Base-by-base conservation (phyloP, 2,113 vertebrate genomes). In the Mugil cephalus region DNA sequence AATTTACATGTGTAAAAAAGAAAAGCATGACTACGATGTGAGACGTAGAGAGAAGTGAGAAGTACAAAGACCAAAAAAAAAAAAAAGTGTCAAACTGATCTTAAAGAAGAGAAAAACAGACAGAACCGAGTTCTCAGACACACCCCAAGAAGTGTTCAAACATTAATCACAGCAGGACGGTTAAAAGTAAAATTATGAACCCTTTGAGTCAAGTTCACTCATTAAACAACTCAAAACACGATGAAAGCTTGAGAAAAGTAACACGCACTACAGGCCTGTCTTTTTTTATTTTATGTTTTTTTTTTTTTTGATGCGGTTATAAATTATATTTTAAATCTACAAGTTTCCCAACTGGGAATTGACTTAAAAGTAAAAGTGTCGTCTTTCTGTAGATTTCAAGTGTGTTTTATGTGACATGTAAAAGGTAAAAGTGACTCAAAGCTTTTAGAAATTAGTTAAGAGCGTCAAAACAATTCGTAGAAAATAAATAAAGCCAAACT, bases 401-500 rank as follows among this genome's bases (percentile, higher is more conserved):
- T 30, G 24, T 5, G 5, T n/a, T 24, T 7, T 10, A 24, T 4
- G 21, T 1, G 1, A 2, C 59, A 10, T 52, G 48, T 61, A 77
- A 11, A n/a, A 51, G 12, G 6, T 17, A 10, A 58, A 69, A 30
- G 55, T 55, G 70, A 78, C 79, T 83, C 62, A 77, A 69, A 85
- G 64, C 12, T n/a, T 62, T 75, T n/a, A 35, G 4, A 71, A 48
- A 80, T 36, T 0, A 50, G 14, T 5, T 8, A 12, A 65, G 4
- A 62, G 36, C 46, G 45, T 19, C 48, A 1, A 78, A 80, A 60
- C 40, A 8, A 56, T 11, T 56, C 5, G 39, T 4, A 52, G 8
- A 19, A 58, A 88, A 85, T 85, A 89, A 89, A 91, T 82, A 83
- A 66, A 88, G 80, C 1, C 42, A 61, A 80, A 87, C 61, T 84